Evolutionary conservation across 2,113 vertebrate genomes (phyloP), one percentile per base, ranked within the genome.

Genomic region (Chunga burmeisteri): DNA sequence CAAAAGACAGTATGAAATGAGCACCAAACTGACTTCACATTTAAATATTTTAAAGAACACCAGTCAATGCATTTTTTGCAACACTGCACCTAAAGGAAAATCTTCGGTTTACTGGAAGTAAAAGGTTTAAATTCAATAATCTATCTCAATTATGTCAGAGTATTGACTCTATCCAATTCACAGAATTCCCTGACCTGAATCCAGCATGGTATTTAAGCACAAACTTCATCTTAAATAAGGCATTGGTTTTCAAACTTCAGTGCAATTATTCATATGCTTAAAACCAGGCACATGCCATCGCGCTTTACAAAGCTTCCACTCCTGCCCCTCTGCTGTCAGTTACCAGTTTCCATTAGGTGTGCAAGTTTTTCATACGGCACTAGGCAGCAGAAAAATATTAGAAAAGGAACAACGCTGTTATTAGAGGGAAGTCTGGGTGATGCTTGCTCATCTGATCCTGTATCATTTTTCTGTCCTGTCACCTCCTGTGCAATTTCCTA

Each of bases 221-320:
- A 19, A 88, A 59, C 42, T 85, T 93, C 30, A 61, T 58, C 63
- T 82, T 77, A 70, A 96, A 56, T 53, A 84, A 66, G 44, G 19
- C 44, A 55, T 29, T 52, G 14, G 23, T 61, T 95, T 82, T 92
- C 71, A 49, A 75, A 77, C 62, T 85, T 90, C 38, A 46, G 66
- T 77, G 58, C 70, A 95, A 97, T 87, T 88, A 93, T 91, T 94
- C 44, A 89, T 44, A 32, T 32, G n/a, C 40, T 90, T 93, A 79
- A 94, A 93, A 58, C 36, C 23, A 88, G 59, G 23, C 38, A 82
- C 32, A 56, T 3, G 21, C n/a, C 63, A 0, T 0, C 87, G 34
- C 6, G 0, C 72, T 91, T 75, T 80, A 49, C 91, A 85, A 42
- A 93, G 62, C 66, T 80, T 88, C 62, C 14, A 5, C 55, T 92